Evolutionary conservation across 2,888 invertebrate species (phyloP).

Genomic region (Azorinus chamasolen): DNA sequence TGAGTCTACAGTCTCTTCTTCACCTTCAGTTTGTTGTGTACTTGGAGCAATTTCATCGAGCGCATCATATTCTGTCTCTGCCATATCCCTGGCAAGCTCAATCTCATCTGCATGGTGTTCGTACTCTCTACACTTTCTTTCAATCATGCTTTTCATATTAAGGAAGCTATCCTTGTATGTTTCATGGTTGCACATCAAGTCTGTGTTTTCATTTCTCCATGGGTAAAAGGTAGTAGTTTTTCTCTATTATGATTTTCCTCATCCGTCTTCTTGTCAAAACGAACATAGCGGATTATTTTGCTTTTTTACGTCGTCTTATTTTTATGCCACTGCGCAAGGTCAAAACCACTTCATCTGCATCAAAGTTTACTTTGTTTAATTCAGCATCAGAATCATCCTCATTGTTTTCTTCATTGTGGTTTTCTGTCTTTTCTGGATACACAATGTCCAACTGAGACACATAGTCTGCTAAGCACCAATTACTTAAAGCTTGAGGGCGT

Average conservation of each 20-base stretch:
- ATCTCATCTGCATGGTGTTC: slow-evolving; percentile 25
- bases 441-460: slow-evolving; percentile 15
- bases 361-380: background rate
- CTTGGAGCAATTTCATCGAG: slow-evolving; percentile 41
- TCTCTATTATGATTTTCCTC: slow-evolving; percentile 44
- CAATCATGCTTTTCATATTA: slow-evolving; percentile 2
- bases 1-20: slow-evolving; percentile 8
- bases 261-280: slow-evolving; percentile 43
- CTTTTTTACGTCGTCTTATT: slow-evolving; percentile 32
- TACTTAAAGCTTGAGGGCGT: slow-evolving; percentile 8
- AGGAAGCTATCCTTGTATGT: slow-evolving; percentile 10
- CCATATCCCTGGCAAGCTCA: slow-evolving; percentile 23
- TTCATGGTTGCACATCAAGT: background rate
- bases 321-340: slow-evolving; percentile 43
- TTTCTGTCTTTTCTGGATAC: slow-evolving; percentile 5
- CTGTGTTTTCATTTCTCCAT: slow-evolving; percentile 45
- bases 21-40: slow-evolving; percentile 27
- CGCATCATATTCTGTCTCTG: slow-evolving; percentile 2
- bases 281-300: slow-evolving; percentile 41
- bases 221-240: slow-evolving; percentile 44
- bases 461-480: slow-evolving; percentile 32
- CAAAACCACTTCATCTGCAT: slow-evolving; percentile 12
- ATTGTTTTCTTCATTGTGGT: slow-evolving; percentile 17
- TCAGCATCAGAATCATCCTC: background rate
- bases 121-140: slow-evolving; percentile 12